Conservation (phyloP, 2,113 vertebrate genomes). For the Cyphomyrus plagiostoma region DNA sequence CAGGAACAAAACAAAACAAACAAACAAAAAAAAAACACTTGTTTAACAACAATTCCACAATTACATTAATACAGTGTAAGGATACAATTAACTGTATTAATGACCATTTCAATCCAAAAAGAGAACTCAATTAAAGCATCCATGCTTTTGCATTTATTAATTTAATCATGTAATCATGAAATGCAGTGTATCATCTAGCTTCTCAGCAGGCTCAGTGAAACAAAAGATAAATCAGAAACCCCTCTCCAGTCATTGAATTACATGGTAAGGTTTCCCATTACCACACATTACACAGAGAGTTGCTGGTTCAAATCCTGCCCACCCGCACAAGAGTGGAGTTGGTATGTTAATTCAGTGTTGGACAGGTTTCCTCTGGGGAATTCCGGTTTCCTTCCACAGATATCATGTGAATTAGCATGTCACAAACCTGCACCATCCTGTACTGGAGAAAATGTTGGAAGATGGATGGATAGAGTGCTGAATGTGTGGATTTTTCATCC, state of each 20-base stretch:
- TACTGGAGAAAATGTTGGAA: not conserved
- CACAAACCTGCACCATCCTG: not conserved
- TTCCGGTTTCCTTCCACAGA: not conserved
- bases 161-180: not conserved
- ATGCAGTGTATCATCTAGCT: not conserved
- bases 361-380: not conserved
- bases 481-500: not conserved
- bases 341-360: not conserved
- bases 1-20: not conserved
- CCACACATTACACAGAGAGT: not conserved
- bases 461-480: not conserved
- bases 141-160: not conserved
- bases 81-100: not conserved
- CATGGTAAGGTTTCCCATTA: not conserved
- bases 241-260: not conserved
- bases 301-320: not conserved
- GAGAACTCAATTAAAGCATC: not conserved
- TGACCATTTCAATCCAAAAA: not conserved
- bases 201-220: not conserved
- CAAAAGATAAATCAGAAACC: not conserved
- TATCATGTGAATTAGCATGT: not conserved
- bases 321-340: not conserved
- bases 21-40: not conserved
- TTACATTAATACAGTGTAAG: not conserved
- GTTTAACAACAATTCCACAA: not conserved